phyloP scores from a whole-genome alignment of 92 coral and sea anemone genomes.

The Zoanthus sansibaricus region DNA sequence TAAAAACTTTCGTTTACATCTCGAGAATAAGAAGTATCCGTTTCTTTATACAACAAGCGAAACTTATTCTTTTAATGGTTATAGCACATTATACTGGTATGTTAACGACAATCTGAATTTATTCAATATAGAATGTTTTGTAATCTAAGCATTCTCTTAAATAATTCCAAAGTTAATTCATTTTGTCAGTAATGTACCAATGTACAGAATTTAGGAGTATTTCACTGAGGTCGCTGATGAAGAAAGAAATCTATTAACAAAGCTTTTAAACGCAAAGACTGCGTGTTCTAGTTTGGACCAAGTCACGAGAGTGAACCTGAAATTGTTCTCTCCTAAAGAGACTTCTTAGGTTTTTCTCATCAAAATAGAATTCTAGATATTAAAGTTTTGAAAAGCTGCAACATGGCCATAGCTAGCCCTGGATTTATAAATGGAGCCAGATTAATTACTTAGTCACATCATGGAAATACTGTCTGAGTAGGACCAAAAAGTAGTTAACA shows the following conservation, averaged over 20 bases:
- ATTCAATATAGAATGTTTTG: background rate
- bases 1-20: background rate
- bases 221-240: background rate
- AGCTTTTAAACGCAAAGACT: background rate
- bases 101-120: background rate
- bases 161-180: background rate
- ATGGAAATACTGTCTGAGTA: slow-evolving; percentile 29
- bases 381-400: background rate
- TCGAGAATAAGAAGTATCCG: background rate
- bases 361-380: background rate
- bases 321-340: background rate
- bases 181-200: background rate
- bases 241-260: background rate
- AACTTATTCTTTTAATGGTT: background rate
- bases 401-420: background rate
- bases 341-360: background rate
- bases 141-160: background rate
- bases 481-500: background rate
- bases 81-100: background rate
- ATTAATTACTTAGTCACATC: slow-evolving; percentile 25
- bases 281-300: background rate
- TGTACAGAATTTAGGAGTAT: background rate
- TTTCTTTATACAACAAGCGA: background rate
- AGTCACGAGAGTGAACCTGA: background rate
- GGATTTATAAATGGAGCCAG: background rate